These are phyloP conservation scores for Medauroidea extradentata DNA, from an alignment of 1,140 invertebrate species.

Conservation along the genomic window DNA sequence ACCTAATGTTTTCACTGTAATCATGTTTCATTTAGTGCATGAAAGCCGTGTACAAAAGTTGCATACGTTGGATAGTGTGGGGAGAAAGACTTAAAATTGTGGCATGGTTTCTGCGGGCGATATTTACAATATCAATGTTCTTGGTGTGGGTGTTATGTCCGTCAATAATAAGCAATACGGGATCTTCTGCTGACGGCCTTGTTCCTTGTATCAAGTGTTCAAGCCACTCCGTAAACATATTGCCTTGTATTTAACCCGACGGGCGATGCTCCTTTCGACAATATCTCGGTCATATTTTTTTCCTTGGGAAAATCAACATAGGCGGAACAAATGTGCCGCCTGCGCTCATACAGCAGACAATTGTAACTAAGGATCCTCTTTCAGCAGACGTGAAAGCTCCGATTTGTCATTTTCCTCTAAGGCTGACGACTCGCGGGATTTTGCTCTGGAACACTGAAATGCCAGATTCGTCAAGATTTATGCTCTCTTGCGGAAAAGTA, in stretches of 20 bases:
- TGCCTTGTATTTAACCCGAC: conserved; percentile 40
- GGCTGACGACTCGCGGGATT: conserved; percentile 32
- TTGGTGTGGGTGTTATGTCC: conserved; percentile 28
- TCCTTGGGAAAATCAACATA: conserved; percentile 41
- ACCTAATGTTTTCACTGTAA: conserved; percentile 23
- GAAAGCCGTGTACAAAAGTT: conserved; percentile 34
- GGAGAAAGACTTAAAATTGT: conserved; percentile 41
- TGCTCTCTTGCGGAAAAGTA: conserved; percentile 22
- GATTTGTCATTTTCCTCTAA: conserved; percentile 23
- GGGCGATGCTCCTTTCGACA: conserved; percentile 33
- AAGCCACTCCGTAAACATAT: conserved; percentile 32
- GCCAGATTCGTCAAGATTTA: conserved; percentile 41
- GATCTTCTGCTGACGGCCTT: conserved; percentile 7
- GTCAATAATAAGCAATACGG: conserved; percentile 23
- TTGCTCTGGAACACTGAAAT: conserved; percentile 36
- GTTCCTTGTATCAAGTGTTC: conserved; percentile 39
- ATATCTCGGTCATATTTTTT: conserved; percentile 32
- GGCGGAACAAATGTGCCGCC: conserved; percentile 39
- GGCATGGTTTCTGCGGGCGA: conserved; percentile 27
- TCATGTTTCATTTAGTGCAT: conserved; percentile 29
- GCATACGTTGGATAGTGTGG: conserved; percentile 38
- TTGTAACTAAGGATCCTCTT: conserved; percentile 42
- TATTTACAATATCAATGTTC: conserved; percentile 26
- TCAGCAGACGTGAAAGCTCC: conserved; percentile 36
- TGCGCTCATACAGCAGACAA: conserved; percentile 37